phyloP scores from a whole-genome alignment of 2,888 invertebrate species.

The Candidula unifasciata region DNA sequence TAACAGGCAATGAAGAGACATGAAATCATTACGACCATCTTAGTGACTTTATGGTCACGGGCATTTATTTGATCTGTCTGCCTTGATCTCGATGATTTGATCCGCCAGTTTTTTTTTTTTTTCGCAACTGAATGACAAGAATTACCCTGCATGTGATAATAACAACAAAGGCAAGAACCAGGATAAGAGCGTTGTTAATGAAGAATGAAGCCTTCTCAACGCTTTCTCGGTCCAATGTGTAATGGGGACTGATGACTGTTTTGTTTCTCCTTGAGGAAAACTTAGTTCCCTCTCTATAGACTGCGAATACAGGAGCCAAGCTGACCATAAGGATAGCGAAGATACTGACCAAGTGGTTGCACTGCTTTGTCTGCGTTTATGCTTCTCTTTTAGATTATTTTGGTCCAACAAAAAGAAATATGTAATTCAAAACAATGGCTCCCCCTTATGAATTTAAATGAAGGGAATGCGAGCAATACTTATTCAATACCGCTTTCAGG shows the following conservation, averaged over 20 bases:
- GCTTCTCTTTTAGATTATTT: no score
- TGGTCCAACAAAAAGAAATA: no score
- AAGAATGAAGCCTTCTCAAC: background rate
- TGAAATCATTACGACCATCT: background rate
- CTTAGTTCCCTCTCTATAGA: background rate
- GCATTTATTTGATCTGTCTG: background rate
- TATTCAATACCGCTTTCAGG: no score
- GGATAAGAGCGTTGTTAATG: constrained; percentile 8
- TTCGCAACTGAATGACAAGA: background rate
- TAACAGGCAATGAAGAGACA: background rate
- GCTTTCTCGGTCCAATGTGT: background rate
- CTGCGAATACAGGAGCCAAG: background rate
- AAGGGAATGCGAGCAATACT: no score
- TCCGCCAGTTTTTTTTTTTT: constrained; percentile 1
- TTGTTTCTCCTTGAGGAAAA: constrained; percentile 10
- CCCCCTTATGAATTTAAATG: no score
- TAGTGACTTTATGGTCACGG: background rate
- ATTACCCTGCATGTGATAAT: background rate
- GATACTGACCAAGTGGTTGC: background rate
- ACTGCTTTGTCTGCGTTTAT: no score
- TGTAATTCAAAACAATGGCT: no score
- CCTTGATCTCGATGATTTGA: background rate
- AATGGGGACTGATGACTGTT: background rate
- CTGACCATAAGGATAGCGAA: background rate
- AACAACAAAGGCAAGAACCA: background rate